phyloP scores from a whole-genome alignment of 2,888 invertebrate species.

The Norana najaformis region DNA sequence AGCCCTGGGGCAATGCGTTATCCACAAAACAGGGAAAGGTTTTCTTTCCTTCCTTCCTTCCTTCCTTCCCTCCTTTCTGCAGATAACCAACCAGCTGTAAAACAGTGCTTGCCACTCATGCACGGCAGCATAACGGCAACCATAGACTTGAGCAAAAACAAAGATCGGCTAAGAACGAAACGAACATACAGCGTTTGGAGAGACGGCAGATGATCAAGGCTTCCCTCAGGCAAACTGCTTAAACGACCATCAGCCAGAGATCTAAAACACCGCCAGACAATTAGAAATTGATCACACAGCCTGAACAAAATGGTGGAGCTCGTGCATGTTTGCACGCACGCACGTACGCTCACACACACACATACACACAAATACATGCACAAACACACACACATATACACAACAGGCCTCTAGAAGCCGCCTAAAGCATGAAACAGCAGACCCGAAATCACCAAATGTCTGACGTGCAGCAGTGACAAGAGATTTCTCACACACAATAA shows the following conservation, averaged over 20 bases:
- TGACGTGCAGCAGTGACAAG: not conserved
- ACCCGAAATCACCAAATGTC: not conserved
- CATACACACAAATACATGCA: no score
- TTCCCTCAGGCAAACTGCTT: not conserved
- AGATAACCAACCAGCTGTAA: not conserved
- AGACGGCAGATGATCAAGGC: not conserved
- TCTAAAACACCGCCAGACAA: conserved; percentile 13
- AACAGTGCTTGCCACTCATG: not conserved
- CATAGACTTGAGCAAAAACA: conserved; percentile 4
- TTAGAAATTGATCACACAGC: not conserved
- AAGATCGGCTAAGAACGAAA: not conserved
- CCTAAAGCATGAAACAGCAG: not conserved
- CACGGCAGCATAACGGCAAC: not conserved
- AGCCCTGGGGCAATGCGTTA: not conserved
- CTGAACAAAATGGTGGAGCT: not conserved
- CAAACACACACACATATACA: no score
- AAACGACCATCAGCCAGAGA: not conserved
- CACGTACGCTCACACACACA: not conserved
- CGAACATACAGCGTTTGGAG: not conserved
- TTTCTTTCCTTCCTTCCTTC: not conserved
- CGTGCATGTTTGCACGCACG: no score
- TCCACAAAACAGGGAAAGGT: not conserved
- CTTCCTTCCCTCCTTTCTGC: not conserved
- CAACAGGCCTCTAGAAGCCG: no score
- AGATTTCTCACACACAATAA: not conserved